Evolutionary conservation across 2,797 vertebrate species (phyloP).

Genomic region (Amblyopsis hoosieri): DNA sequence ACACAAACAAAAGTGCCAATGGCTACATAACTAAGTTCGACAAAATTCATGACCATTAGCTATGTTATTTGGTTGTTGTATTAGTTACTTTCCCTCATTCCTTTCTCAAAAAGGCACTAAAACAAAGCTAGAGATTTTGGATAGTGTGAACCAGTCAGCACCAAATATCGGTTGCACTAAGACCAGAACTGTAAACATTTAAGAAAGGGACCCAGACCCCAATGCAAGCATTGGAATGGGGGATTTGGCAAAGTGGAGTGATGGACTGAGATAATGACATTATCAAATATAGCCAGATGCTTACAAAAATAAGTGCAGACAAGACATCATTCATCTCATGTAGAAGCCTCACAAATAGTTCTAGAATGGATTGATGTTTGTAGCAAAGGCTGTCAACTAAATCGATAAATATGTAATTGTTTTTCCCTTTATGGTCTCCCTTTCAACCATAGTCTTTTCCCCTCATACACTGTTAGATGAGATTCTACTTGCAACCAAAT

Average conservation of each 20-base stretch:
- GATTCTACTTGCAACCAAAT: constrained; percentile 31
- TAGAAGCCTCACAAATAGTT: neutral
- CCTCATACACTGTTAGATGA: constrained; percentile 32
- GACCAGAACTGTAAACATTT: constrained; percentile 67
- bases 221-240: constrained; percentile 19
- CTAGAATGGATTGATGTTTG: constrained; percentile 29
- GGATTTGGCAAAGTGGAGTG: constrained; percentile 36
- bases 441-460: constrained; percentile 43
- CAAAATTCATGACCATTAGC: constrained; percentile 30
- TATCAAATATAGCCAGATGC: neutral
- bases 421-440: constrained; percentile 51
- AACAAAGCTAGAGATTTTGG: constrained; percentile 34
- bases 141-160: constrained; percentile 42
- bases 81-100: constrained; percentile 55
- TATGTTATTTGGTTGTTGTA: constrained; percentile 67
- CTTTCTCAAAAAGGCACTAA: constrained; percentile 65
- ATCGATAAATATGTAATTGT: neutral
- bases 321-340: neutral
- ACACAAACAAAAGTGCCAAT: constrained; percentile 63
- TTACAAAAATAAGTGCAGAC: constrained; percentile 3
- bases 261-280: constrained; percentile 12
- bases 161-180: constrained; percentile 32
- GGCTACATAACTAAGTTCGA: constrained; percentile 31
- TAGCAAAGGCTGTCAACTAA: constrained; percentile 16
- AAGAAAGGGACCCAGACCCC: constrained; percentile 28